Percentiles rank a stretch among this genome's conserved stretches.
phyloP scores from a whole-genome alignment of 2,113 vertebrate genomes.

The Chelonoidis abingdonii region DNA sequence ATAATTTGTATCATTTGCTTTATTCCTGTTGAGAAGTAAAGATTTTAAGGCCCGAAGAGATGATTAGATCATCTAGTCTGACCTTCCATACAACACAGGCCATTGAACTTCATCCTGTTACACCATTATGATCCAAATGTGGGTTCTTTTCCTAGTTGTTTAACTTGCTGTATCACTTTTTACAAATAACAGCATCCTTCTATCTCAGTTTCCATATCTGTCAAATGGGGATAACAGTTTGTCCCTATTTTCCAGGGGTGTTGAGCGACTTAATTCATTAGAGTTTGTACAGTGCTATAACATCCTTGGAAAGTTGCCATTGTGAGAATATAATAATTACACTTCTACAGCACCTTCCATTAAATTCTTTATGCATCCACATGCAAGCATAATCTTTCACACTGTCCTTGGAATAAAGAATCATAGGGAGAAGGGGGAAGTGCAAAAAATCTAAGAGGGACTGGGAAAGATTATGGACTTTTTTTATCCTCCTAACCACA shows the following conservation, averaged over 20 bases:
- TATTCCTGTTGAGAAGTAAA: background rate
- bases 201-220: background rate
- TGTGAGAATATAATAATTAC: background rate
- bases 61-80: background rate
- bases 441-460: background rate
- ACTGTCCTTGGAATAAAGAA: background rate
- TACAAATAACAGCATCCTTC: background rate
- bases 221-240: background rate
- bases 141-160: background rate
- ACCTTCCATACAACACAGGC: background rate
- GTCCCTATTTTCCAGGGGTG: fast-evolving
- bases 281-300: background rate
- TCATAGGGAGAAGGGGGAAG: background rate
- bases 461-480: background rate
- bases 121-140: background rate
- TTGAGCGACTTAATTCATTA: background rate
- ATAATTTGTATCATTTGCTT: background rate
- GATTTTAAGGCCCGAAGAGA: background rate
- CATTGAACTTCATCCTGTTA: background rate
- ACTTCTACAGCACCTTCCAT: background rate
- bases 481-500: background rate
- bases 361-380: background rate
- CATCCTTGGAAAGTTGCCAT: background rate
- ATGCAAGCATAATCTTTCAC: background rate
- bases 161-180: background rate